Evolutionary conservation across 2,888 invertebrate species (phyloP), one percentile per base, ranked within the genome.

Genomic region (Tinea pellionella): DNA sequence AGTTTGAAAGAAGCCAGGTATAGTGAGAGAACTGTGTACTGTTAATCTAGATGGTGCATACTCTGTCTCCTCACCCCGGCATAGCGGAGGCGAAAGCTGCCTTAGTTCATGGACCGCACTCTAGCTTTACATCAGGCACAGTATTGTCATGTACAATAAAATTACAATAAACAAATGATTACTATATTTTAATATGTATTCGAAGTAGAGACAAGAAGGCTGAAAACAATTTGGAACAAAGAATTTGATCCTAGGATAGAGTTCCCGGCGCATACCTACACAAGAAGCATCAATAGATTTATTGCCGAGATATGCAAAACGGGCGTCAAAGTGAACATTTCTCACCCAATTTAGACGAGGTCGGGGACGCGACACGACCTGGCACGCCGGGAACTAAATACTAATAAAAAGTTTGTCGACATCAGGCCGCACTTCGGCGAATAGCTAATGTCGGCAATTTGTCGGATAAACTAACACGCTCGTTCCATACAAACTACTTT

Each of bases 301-400:
- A 75, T 75, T 69, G 69, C 65, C 60, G 61, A 67, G 74, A 78
- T 76, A 79, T 78, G 75, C 74, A 76, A 78, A 78, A 68, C 67
- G 67, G 65, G 66, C 69, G 69, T 73, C 77, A 73, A 75, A 73
- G 70, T 63, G 67, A 68, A 68, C 69, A 75, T 78, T 79, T 78
- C 73, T 79, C 77, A 74, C 74, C 74, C 69, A 78, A 76, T 78
- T 78, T 74, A 72, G 65, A 71, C 63, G 65, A 72, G 66, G 70
- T 68, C 66, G 55, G 65, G 70, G 65, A 64, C 62, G 67, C 65
- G 63, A 65, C 68, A 63, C 65, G 63, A 64, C 64, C 64, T 63
- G 53, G 19, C 53, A 53, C 18, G 24, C 18, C 47, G 53, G 24
- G 47, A 18, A 53, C 53, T 63, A 66, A 63, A 62, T 70, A 68